Evolutionary conservation across 1,140 invertebrate genomes (phyloP).

Genomic region (Coelopa frigida): DNA sequence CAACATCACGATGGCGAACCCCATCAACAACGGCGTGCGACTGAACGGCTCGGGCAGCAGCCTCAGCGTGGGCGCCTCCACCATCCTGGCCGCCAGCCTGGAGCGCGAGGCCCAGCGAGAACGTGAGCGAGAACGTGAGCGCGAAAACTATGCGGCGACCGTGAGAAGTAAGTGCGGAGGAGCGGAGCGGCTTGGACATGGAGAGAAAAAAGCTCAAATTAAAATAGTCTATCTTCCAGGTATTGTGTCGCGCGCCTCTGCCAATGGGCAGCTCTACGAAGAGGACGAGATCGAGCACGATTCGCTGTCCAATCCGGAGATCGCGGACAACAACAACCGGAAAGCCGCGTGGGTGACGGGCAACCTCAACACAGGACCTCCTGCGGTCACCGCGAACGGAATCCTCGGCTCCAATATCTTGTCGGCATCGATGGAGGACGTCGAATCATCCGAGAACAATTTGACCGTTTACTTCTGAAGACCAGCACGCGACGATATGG

Average conservation of each 20-base stretch:
- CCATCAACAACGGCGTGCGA: constrained; percentile 35
- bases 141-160: constrained; percentile 42
- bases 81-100: constrained; percentile 42
- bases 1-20: constrained; percentile 37
- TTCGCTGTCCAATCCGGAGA: constrained; percentile 27
- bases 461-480: constrained; percentile 36
- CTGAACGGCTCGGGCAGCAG: constrained; percentile 46
- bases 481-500: no score
- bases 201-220: no score
- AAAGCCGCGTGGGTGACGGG: constrained; percentile 21
- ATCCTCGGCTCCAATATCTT: constrained; percentile 27
- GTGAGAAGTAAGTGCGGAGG: constrained; percentile 40
- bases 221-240: constrained; percentile 40
- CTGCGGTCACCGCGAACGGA: constrained; percentile 12
- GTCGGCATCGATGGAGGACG: constrained; percentile 32
- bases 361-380: constrained; percentile 4
- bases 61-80: constrained; percentile 48
- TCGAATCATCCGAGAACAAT: constrained; percentile 44
- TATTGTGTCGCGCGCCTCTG: constrained; percentile 42
- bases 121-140: constrained; percentile 31
- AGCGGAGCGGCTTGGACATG: no score
- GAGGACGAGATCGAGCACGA: constrained; percentile 43
- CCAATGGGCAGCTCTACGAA: constrained; percentile 41
- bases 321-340: constrained; percentile 34
- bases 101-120: constrained; percentile 27